Evolutionary conservation across 2,888 invertebrate species (phyloP), one percentile per base, ranked within the genome.

Genomic region (Idaea straminata): DNA sequence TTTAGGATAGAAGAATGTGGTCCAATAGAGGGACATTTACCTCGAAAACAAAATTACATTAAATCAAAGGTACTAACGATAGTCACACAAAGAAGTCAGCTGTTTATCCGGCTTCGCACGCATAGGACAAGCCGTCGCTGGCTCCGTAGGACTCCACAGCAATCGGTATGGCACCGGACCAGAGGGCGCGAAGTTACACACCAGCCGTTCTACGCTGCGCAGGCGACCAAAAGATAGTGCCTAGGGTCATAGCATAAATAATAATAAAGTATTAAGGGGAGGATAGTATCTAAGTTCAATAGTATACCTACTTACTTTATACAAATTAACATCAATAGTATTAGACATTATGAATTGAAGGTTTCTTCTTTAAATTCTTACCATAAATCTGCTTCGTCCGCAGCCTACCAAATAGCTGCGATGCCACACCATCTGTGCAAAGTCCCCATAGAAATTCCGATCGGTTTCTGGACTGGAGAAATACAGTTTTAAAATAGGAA

Each of bases 381-480:
- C 92, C 92, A 89, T 89, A 63, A 92, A 92, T 65, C 84, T 78
- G 66, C 88, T 90, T 57, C 92, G 79, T 0, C 86, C 92, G 69
- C 92, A 92, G 4, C 92, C 92, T 5, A 91, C 89, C 86, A 92
- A 85, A 69, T 86, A 90, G n/a, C 85, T 80, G 4, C 82, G 78
- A 0, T 91, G 76, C 87, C 89, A 91, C 38, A 88, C 72, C 74
- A 92, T 85, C 75, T 92, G 92, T 0, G 83, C 89, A 58, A 92
- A 92, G 66, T 91, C 91, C 2, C 83, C 86, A 64, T 87, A 85
- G 70, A 69, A 83, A 34, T 74, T 74, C n/a, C 71, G 65, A 5
- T 70, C 73, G 25, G 62, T 64, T 64, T 63, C 70, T 34, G 86
- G 74, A 0, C 85, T 87, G 73, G 3, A 75, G 72, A 66, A 47